Evolutionary conservation across 2,888 invertebrate genomes (phyloP), one percentile per base, ranked within the genome.

Genomic region (Villa cingulata): DNA sequence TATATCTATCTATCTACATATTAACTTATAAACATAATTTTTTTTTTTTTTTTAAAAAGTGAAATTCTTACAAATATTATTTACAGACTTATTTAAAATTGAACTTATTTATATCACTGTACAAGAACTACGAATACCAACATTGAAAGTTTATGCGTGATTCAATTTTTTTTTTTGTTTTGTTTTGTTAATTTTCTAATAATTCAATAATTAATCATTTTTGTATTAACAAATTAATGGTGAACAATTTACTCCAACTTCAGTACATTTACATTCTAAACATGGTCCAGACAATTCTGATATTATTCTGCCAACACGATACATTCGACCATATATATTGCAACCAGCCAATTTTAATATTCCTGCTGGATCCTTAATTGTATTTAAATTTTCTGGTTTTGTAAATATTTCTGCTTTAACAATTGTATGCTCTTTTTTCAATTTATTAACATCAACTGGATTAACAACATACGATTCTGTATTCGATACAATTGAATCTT

Each of bases 311-410:
- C 86, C 87, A 12, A 89, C 84, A 20, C 83, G 75, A 65, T 89
- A 89, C 84, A 89, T 89, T 53, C 83, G 75, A 7, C 90, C 90
- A 60, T 89, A 89, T 58, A 90, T 89, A 68, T 90, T 90, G 62
- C 90, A 90, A 1, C 89, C 89, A 14, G 86, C 86, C 52, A 89
- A 65, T 66, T 87, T 88, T 40, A 86, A 68, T 44, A 81, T 66
- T 34, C 81, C 80, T 15, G 74, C 66, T 41, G 64, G 59, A 55
- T 62, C 61, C 50, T 60, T 61, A 53, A 63, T 53, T 51, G 55
- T 60, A 47, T 58, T 60, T 38, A 54, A 46, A 27, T 45, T 46
- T 27, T 47, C 48, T 15, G 57, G 51, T 40, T 56, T 54, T 23
- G 54, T 53, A 19, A 50, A 53, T 14, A 56, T 52, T 46, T 55